Conservation (phyloP, 2,113 vertebrate genomes). For the Cynopterus brachyotis region DNA sequence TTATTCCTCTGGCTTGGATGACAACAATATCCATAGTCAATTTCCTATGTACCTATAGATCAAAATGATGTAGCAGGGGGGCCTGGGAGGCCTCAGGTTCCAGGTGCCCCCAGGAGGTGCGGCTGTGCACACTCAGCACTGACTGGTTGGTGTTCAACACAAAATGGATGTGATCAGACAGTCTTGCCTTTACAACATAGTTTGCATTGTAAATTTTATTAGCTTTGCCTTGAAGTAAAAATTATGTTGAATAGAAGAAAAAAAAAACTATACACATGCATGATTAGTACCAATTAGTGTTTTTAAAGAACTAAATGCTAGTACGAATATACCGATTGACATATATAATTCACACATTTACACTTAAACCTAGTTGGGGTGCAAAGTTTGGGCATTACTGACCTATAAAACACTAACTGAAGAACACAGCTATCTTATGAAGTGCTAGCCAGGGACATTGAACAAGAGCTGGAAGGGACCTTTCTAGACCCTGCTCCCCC, state of each 20-base stretch:
- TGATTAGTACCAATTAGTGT: background rate
- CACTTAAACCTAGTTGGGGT: background rate
- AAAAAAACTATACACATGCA: background rate
- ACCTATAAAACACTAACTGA: background rate
- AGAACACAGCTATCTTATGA: background rate
- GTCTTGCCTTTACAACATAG: conserved; percentile 66
- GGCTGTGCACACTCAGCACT: background rate
- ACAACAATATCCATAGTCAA: background rate
- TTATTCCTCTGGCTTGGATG: conserved; percentile 71
- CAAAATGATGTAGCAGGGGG: background rate
- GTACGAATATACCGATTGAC: background rate
- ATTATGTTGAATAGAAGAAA: conserved; percentile 76
- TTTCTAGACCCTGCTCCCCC: background rate
- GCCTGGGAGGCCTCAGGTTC: background rate
- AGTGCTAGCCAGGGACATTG: background rate
- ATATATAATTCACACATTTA: background rate
- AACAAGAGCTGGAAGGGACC: background rate
- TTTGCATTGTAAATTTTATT: conserved; percentile 80
- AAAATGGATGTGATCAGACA: background rate
- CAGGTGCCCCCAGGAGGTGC: background rate
- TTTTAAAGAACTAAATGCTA: background rate
- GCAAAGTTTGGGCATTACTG: background rate
- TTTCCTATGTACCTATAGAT: conserved; percentile 45
- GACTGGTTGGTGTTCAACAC: conserved; percentile 16
- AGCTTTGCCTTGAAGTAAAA: conserved; percentile 86